These are phyloP conservation scores for Pectinophora gossypiella DNA, from an alignment of 1,140 invertebrate genomes.

Conservation along the genomic window DNA sequence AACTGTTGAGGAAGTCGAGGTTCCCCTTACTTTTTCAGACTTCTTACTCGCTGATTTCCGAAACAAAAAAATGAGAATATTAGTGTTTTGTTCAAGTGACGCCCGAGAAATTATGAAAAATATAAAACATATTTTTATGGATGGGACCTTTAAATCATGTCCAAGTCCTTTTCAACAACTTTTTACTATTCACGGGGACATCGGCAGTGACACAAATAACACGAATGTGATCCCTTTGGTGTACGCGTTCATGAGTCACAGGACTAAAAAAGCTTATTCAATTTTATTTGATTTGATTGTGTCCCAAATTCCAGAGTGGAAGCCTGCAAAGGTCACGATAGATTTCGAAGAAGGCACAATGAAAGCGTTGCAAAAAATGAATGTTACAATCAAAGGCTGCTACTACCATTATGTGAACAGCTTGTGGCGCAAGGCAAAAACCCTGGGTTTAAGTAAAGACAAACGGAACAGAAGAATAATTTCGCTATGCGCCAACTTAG, in stretches of 20 bases:
- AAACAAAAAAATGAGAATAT: neutral
- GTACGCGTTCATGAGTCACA: neutral
- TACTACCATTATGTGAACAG: neutral
- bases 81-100: neutral
- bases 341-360: conserved; percentile 1
- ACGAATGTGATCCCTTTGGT: neutral
- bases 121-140: neutral
- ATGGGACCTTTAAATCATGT: conserved; percentile 3
- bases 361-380: neutral
- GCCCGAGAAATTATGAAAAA: neutral
- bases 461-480: neutral
- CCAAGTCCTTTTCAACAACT: neutral
- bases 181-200: neutral
- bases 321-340: neutral
- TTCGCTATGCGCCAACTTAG: neutral
- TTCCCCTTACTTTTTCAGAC: neutral
- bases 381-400: neutral
- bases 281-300: neutral
- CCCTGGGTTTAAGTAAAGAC: neutral
- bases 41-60: conserved; percentile 1
- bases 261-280: neutral
- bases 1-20: neutral
- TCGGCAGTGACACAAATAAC: neutral
- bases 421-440: neutral
- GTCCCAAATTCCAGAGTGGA: neutral